Conservation (phyloP, 2,113 vertebrate species). For the Aegotheles bennettii region DNA sequence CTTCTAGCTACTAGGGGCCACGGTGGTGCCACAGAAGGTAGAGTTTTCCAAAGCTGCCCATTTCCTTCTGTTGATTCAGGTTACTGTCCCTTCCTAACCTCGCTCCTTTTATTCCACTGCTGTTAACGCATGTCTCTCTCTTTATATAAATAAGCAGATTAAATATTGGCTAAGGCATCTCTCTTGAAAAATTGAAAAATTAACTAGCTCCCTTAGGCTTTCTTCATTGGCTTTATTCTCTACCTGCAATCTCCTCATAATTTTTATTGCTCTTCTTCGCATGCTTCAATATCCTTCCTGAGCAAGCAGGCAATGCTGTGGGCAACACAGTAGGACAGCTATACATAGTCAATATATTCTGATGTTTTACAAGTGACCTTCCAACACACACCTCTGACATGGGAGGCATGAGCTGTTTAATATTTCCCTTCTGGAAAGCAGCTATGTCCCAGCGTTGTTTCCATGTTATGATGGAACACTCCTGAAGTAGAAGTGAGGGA, state of each 20-base stretch:
- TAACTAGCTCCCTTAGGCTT: background rate
- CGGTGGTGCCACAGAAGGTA: background rate
- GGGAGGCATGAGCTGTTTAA: background rate
- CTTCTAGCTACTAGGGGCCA: background rate
- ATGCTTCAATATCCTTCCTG: background rate
- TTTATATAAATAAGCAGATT: background rate
- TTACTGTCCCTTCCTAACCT: background rate
- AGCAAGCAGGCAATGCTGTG: background rate
- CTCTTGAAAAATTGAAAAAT: background rate
- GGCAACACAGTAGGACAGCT: background rate
- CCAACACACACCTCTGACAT: background rate
- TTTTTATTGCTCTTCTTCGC: background rate
- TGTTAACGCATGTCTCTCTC: fast-evolving
- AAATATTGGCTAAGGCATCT: background rate
- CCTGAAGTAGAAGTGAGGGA: fast-evolving
- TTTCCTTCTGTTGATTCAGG: background rate
- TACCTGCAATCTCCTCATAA: background rate
- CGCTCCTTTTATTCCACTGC: background rate
- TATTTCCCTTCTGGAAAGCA: background rate
- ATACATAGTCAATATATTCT: fast-evolving
- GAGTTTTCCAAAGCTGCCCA: background rate
- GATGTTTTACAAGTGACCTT: background rate
- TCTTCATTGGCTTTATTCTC: background rate
- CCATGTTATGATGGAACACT: fast-evolving
- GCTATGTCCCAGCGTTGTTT: background rate